Percentiles rank a stretch among this genome's conserved stretches.
These are phyloP conservation scores for Spodoptera littoralis DNA, from an alignment of 2,888 invertebrate species.

Conservation along the genomic window DNA sequence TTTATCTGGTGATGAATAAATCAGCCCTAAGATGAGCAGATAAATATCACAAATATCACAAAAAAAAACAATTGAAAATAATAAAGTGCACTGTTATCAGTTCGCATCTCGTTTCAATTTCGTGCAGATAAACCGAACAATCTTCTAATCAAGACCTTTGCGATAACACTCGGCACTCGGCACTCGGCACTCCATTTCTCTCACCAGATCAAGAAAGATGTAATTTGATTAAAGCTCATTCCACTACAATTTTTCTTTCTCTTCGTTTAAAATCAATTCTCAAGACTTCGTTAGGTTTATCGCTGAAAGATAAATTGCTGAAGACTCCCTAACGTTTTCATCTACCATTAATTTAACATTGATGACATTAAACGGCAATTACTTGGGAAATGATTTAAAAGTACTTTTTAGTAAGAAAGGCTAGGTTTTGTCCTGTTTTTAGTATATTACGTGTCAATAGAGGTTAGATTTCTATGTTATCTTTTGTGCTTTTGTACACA, in stretches of 20 bases:
- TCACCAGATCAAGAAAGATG: slow-evolving; percentile 48
- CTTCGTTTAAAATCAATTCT: slow-evolving; percentile 75
- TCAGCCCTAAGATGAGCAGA: too few relatives aligned
- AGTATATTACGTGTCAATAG: too few relatives aligned
- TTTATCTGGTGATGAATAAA: too few relatives aligned
- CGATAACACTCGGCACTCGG: slow-evolving; percentile 30
- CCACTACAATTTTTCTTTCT: slow-evolving; percentile 55
- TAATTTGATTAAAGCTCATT: slow-evolving; percentile 56
- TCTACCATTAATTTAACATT: slow-evolving; percentile 70
- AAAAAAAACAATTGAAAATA: too few relatives aligned
- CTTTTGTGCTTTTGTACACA: too few relatives aligned
- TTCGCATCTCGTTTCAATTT: slow-evolving; percentile 17
- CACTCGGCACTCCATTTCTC: slow-evolving; percentile 37
- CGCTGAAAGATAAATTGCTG: slow-evolving; percentile 70
- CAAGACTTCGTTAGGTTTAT: slow-evolving; percentile 76
- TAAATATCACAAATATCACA: too few relatives aligned
- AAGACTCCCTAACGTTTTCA: slow-evolving; percentile 63
- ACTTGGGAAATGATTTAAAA: slow-evolving; percentile 40
- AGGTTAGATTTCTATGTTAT: too few relatives aligned
- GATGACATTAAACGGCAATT: slow-evolving; percentile 68
- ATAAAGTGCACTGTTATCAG: not conserved
- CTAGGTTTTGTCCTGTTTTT: too few relatives aligned
- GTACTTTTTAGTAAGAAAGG: slow-evolving; percentile 14
- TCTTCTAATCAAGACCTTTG: slow-evolving; percentile 43
- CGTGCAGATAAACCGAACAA: slow-evolving; percentile 29